These are phyloP conservation scores for Drosophila infuscata DNA, from an alignment of 2,888 invertebrate species.

Conservation along the genomic window DNA sequence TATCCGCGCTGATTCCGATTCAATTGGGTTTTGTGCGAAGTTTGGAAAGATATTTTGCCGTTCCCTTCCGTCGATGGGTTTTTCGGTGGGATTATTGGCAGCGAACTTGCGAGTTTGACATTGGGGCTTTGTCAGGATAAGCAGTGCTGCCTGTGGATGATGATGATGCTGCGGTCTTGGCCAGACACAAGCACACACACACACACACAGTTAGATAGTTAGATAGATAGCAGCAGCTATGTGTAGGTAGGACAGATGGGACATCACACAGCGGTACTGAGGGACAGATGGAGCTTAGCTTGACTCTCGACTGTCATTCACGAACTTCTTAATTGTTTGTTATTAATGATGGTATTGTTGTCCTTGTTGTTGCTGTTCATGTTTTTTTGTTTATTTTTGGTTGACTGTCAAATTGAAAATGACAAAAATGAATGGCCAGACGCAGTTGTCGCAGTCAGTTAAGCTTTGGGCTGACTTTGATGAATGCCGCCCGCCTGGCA, in stretches of 20 bases:
- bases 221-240: slow-evolving; percentile 2
- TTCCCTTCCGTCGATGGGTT: neutral
- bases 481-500: slow-evolving; percentile 64
- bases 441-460: slow-evolving; percentile 28
- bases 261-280: neutral
- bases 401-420: slow-evolving; percentile 69
- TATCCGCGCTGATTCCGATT: slow-evolving; percentile 44
- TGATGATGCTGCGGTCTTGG: slow-evolving; percentile 36
- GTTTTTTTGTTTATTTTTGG: slow-evolving; percentile 29
- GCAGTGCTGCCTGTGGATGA: slow-evolving; percentile 28
- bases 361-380: slow-evolving; percentile 29
- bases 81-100: slow-evolving; percentile 53
- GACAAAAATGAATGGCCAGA: slow-evolving; percentile 55
- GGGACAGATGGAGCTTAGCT: slow-evolving; percentile 40
- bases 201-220: neutral
- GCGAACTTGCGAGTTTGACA: slow-evolving; percentile 47
- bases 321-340: slow-evolving; percentile 74
- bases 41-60: slow-evolving; percentile 14
- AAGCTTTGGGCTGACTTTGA: slow-evolving; percentile 64
- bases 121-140: slow-evolving; percentile 44
- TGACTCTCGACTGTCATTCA: slow-evolving; percentile 54
- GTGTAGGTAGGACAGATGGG: neutral
- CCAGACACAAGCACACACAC: slow-evolving; percentile 2
- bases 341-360: slow-evolving; percentile 68
- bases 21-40: slow-evolving; percentile 39